Conservation (phyloP, 2,888 invertebrate species). For the Osmoderma eremita region DNA sequence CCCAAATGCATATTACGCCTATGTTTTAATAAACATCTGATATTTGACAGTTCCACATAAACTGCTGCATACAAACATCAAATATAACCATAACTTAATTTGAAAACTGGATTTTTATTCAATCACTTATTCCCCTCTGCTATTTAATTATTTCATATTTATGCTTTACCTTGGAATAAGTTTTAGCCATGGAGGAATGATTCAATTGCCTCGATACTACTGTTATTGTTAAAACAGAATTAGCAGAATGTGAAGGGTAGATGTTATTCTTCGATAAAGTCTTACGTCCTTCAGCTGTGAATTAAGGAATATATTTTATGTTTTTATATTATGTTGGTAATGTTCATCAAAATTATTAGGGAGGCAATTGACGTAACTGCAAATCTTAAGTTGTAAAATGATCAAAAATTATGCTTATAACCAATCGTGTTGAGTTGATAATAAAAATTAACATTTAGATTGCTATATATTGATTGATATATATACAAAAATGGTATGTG, state of each 20-base stretch:
- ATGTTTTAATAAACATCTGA: no score
- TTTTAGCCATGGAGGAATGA: slow-evolving; percentile 51
- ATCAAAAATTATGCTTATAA: slow-evolving; percentile 2
- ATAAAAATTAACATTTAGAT: no score
- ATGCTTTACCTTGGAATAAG: slow-evolving; percentile 53
- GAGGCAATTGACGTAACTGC: no score
- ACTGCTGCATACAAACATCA: no score
- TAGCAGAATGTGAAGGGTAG: slow-evolving; percentile 60
- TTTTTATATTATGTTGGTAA: no score
- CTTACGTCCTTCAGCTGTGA: slow-evolving; percentile 61
- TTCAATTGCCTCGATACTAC: slow-evolving; percentile 53
- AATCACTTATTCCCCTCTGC: not conserved
- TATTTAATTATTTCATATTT: not conserved
- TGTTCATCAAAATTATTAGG: no score
- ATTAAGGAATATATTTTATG: not conserved
- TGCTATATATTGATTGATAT: no score
- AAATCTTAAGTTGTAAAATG: no score
- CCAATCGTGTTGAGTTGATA: slow-evolving; percentile 6
- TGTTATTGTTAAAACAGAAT: slow-evolving; percentile 61
- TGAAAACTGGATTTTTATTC: not conserved
- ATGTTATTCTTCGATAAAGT: slow-evolving; percentile 50
- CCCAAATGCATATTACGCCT: no score
- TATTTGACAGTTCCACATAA: no score
- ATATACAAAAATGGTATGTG: no score
- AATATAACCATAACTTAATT: not conserved